Base-by-base conservation (phyloP, 2,113 vertebrate species). In the Upupa epops region DNA sequence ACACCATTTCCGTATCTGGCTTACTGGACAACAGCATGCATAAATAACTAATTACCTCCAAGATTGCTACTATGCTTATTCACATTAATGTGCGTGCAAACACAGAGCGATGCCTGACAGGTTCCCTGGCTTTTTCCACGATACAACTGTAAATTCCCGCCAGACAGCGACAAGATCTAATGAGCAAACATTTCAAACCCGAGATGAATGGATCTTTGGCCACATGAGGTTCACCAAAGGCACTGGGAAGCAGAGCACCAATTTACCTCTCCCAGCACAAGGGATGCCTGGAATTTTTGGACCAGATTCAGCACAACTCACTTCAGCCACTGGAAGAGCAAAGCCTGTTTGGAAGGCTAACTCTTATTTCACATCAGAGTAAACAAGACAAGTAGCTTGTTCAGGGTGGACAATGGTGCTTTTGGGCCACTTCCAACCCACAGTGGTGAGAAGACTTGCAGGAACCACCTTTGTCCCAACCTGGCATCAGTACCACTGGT, bases 371-470 rank as follows among this genome's bases (percentile, higher is more conserved):
- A 29, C 45, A 70, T 5, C 22, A 55, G 20, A 0, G 0, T n/a
- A 46, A 78, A 46, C 40, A 28, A 1, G 5, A 52, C 4, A 17
- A 11, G 2, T 3, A 65, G 25, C 26, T 88, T 4, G 0, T 13
- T 78, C 32, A 8, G 31, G 29, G 28, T 55, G 28, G 25, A 14
- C 0, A 6, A 26, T 0, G n/a, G 0, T 0, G 13, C 6, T 68
- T 37, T 4, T 10, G 58, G 26, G 36, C 22, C 49, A 25, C 58
- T 34, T 7, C 45, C 31, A 34, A 4, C 28, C 42, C 60, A 11
- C 5, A 3, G 1, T 2, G 15, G 29, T 6, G 46, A 58, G 34
- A 22, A 21, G 17, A 32, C 11, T 31, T 1, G 0, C 7, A 17
- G n/a, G 51, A 56, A 16, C 9, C 9, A 32, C 21, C 37, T 58